These are phyloP conservation scores for Mirounga angustirostris DNA, from an alignment of 2,113 vertebrate species.

Conservation along the genomic window DNA sequence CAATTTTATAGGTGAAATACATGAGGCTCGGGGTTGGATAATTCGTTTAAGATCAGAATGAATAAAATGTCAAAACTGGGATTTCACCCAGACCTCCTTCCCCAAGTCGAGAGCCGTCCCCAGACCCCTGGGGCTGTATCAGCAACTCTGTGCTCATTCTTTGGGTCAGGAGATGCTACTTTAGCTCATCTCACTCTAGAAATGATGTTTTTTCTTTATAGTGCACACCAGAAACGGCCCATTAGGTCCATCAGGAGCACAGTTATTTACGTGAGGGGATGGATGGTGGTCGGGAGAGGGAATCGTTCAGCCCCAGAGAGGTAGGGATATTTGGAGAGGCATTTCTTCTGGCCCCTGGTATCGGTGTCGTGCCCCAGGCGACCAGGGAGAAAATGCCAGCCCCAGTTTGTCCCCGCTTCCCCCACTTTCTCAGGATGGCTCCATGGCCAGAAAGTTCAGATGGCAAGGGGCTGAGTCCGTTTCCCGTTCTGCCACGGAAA, in stretches of 20 bases:
- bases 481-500: not conserved
- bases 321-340: not conserved
- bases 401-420: not conserved
- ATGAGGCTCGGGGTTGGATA: not conserved
- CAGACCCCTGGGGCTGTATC: not conserved
- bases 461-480: not conserved
- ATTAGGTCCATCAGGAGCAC: not conserved
- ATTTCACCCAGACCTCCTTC: not conserved
- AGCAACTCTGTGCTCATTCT: not conserved
- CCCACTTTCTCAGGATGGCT: not conserved
- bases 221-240: not conserved
- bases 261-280: not conserved
- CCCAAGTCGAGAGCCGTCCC: not conserved
- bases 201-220: not conserved
- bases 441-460: not conserved
- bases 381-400: not conserved
- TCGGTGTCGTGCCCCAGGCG: not conserved
- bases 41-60: constrained; percentile 48
- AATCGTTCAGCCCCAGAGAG: not conserved
- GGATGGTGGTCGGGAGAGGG: not conserved
- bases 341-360: not conserved
- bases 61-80: not conserved
- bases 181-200: not conserved
- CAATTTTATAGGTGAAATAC: not conserved
- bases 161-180: not conserved